Evolutionary conservation across 2,113 vertebrate genomes (phyloP), one percentile per base, ranked within the genome.

Genomic region (Siniperca chuatsi): DNA sequence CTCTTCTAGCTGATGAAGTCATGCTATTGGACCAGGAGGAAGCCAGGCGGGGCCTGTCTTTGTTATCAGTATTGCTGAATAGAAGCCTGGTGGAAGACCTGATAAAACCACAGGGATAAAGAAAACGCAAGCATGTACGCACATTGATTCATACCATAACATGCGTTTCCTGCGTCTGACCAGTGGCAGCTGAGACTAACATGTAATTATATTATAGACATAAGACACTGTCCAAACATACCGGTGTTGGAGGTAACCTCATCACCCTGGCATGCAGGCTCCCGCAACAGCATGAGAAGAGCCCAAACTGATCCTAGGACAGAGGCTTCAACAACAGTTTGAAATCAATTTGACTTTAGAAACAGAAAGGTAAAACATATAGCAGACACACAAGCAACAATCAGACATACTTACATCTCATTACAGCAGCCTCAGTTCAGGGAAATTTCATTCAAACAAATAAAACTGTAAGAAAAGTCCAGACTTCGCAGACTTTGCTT

Each of bases 381-480:
- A 58, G 35, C 37, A 52, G 7, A 1, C n/a, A 42, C 13, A 46
- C 0, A 21, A n/a, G 50, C 2, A 37, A 8, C 8, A 35, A 6
- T 8, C 33, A 20, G 9, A 23, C 1, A 4, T 57, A 90, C 93
- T 93, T 20, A 95, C 94, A 79, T 92, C 83, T 93, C 94, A 95
- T 94, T 37, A 78, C 90, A 85, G 85, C 87, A 88, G 83, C 68
- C 40, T 75, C 73, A 65, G 69, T 62, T 85, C 69, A 80, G 64
- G 64, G 78, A 25, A 44, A 58, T 52, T 8, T 73, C 75, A 90
- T 90, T 80, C 86, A 83, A 90, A 78, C 77, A 33, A 83, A 86
- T 4, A 13, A n/a, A 86, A 85, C 16, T 50, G 6, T 1, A 9
- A 11, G 54, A 37, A 37, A n/a, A 29, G 70, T 76, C 71, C 76